Conservation (phyloP, 2,113 vertebrate genomes). For the Neoarius graeffei region DNA sequence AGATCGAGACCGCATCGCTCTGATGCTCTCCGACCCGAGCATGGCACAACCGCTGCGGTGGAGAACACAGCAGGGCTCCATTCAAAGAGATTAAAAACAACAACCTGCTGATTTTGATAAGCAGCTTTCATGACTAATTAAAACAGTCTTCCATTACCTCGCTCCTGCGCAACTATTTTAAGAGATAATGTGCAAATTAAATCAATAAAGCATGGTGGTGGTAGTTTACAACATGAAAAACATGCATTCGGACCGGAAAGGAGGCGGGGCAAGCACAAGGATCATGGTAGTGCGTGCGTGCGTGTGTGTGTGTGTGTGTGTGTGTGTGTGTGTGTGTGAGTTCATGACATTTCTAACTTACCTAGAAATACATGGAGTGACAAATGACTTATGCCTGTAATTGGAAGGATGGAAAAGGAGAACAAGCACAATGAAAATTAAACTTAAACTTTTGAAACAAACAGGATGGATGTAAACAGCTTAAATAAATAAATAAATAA, state of each 20-base stretch:
- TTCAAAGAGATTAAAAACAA: not conserved
- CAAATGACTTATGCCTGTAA: constrained; percentile 94
- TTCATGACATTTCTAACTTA: constrained; percentile 84
- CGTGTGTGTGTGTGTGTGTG: not conserved
- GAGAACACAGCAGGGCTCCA: too few relatives aligned
- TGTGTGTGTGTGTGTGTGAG: not conserved
- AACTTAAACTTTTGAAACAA: constrained; percentile 56
- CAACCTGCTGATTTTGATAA: not conserved
- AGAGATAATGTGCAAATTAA: not conserved
- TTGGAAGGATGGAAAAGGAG: constrained; percentile 55
- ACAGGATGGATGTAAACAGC: constrained; percentile 42
- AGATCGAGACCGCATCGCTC: not conserved
- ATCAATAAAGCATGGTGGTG: constrained; percentile 1
- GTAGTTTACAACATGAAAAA: not conserved
- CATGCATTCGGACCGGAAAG: not conserved
- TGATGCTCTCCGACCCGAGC: not conserved
- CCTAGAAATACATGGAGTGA: constrained; percentile 96
- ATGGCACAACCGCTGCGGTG: not conserved
- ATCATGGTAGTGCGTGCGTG: not conserved
- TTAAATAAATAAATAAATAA: not conserved
- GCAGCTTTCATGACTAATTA: not conserved
- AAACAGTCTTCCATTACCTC: not conserved
- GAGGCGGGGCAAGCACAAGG: not conserved
- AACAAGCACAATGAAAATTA: constrained; percentile 76
- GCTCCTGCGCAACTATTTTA: not conserved